Evolutionary conservation across 2,888 invertebrate genomes (phyloP).

Genomic region (Ennomos erosarius): DNA sequence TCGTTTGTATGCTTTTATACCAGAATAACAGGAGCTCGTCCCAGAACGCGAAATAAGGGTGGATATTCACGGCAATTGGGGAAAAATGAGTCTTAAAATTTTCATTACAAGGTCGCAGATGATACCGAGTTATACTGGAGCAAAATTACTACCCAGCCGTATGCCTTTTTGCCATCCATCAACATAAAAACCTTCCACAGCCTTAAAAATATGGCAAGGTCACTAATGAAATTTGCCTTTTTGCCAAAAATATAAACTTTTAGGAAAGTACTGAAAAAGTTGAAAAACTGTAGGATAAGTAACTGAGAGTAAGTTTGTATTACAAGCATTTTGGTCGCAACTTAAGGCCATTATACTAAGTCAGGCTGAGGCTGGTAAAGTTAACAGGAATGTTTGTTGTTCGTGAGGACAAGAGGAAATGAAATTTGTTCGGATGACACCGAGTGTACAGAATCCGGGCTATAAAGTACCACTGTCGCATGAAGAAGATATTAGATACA

Average conservation of each 20-base stretch:
- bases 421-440: constrained; percentile 33
- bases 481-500: constrained; percentile 13
- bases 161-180: constrained; percentile 44
- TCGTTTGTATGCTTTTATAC: constrained; percentile 35
- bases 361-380: constrained; percentile 20
- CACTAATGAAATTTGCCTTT: constrained; percentile 34
- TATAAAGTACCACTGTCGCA: constrained; percentile 18
- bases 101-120: constrained; percentile 44
- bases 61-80: constrained; percentile 37
- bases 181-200: constrained; percentile 40
- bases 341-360: constrained; percentile 28
- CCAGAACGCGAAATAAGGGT: constrained; percentile 36
- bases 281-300: constrained; percentile 20
- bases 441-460: constrained; percentile 21
- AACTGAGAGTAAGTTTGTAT: constrained; percentile 24
- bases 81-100: constrained; percentile 44
- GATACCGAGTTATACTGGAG: constrained; percentile 36
- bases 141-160: constrained; percentile 39
- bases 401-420: constrained; percentile 31
- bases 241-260: constrained; percentile 33
- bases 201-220: constrained; percentile 38
- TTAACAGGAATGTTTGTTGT: constrained; percentile 35
- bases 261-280: constrained; percentile 25
- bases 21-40: constrained; percentile 30
- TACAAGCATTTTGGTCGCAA: constrained; percentile 21